Evolutionary conservation across 92 coral and sea anemone species (phyloP).

Genomic region (Phenganax subtilis): DNA sequence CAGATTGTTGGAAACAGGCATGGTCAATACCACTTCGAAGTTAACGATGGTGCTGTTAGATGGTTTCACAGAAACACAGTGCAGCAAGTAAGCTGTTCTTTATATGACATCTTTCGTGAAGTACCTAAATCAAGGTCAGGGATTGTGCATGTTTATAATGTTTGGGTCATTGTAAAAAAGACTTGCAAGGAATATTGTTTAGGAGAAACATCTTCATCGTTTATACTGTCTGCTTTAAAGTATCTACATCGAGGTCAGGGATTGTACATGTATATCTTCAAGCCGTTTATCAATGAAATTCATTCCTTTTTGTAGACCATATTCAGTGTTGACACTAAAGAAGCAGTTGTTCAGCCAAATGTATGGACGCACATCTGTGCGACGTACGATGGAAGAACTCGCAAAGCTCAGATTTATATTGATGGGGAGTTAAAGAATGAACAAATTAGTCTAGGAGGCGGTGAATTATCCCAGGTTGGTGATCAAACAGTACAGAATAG

Average conservation of each 20-base stretch:
- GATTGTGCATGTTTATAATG: too few species aligned
- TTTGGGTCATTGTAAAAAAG: too few species aligned
- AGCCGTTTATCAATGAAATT: neutral
- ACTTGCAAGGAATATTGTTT: too few species aligned
- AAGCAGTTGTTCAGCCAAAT: conserved; percentile 80
- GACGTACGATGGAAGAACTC: conserved; percentile 65
- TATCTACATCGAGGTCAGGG: too few species aligned
- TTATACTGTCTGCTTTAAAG: too few species aligned
- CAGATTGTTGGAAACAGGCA: conserved; percentile 62
- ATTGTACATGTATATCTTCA: too few species aligned
- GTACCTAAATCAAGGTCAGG: too few species aligned
- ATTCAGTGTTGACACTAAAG: conserved; percentile 69
- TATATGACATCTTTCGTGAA: too few species aligned
- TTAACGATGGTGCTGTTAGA: conserved; percentile 71
- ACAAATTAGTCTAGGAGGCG: conserved; percentile 73
- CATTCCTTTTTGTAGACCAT: conserved; percentile 59
- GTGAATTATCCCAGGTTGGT: conserved; percentile 86
- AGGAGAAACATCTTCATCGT: too few species aligned
- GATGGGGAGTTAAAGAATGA: conserved; percentile 77
- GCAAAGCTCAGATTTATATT: conserved; percentile 77
- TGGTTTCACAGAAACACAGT: conserved; percentile 90
- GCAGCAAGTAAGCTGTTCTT: conserved; percentile 52
- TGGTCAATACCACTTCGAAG: conserved; percentile 66
- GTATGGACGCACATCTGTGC: conserved; percentile 93
- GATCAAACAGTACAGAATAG: neutral